phyloP scores from a whole-genome alignment of 2,888 invertebrate species.

The Agelastica alni region DNA sequence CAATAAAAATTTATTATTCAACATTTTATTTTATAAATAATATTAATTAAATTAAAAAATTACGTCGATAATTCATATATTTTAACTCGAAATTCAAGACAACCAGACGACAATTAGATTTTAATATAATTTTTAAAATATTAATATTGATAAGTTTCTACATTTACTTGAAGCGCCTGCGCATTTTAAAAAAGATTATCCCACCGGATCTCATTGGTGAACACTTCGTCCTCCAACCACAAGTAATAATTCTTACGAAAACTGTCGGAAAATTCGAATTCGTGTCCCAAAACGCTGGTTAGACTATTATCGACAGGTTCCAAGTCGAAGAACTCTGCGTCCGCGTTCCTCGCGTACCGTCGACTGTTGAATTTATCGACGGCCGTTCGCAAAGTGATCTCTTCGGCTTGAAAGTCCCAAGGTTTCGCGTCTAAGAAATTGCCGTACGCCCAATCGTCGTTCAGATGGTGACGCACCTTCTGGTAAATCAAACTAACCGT shows the following conservation, averaged over 20 bases:
- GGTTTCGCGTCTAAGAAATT: conserved; percentile 97
- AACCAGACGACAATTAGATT: too few species aligned
- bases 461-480: conserved; percentile 92
- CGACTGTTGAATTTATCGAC: conserved; percentile 96
- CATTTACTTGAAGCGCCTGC: too few species aligned
- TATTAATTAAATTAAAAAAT: too few species aligned
- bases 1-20: too few species aligned
- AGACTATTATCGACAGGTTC: conserved; percentile 78
- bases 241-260: conserved; percentile 91
- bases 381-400: conserved; percentile 88
- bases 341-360: conserved; percentile 64
- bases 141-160: too few species aligned
- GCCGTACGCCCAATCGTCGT: conserved; percentile 99
- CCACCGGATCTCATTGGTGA: conserved; percentile 82
- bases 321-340: conserved; percentile 59
- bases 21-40: too few species aligned
- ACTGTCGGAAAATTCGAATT: conserved; percentile 84
- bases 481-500: conserved; percentile 99
- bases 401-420: conserved; percentile 98
- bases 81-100: too few species aligned
- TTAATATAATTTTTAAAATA: too few species aligned
- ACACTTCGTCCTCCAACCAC: conserved; percentile 97
- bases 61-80: too few species aligned
- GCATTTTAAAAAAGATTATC: conserved; percentile 61
- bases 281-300: conserved; percentile 76